phyloP scores from a whole-genome alignment of 2,888 invertebrate species.

The Melikaiella ostensackeni region DNA sequence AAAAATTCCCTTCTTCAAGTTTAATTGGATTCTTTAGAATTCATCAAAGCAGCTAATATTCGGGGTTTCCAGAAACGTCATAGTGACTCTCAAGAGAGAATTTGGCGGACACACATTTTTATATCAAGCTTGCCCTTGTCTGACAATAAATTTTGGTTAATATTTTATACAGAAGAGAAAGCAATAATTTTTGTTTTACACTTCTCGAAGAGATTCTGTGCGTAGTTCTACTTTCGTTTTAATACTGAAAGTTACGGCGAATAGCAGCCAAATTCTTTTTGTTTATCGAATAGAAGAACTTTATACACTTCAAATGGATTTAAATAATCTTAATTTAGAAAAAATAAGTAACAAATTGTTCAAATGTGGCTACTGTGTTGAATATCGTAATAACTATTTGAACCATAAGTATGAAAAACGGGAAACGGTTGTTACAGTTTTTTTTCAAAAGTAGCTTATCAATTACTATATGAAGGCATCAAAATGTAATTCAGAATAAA shows the following conservation, averaged over 20 bases:
- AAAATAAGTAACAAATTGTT: not conserved
- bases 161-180: not conserved
- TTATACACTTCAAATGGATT: not conserved
- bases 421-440: not conserved
- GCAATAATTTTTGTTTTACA: no score
- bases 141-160: not conserved
- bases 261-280: not conserved
- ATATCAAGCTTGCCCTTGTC: not conserved
- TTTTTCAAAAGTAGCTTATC: not conserved
- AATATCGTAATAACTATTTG: not conserved
- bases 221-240: no score
- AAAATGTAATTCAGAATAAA: not conserved
- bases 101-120: not conserved
- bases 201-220: no score
- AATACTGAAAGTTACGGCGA: no score
- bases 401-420: not conserved
- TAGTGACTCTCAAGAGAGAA: constrained; percentile 3
- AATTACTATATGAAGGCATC: not conserved
- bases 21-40: not conserved
- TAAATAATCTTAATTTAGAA: not conserved
- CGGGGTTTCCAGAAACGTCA: not conserved
- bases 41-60: not conserved
- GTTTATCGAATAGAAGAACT: not conserved
- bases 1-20: not conserved
- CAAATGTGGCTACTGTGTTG: not conserved